Base-by-base conservation (phyloP, 2,113 vertebrate species). In the Taurulus bubalis region DNA sequence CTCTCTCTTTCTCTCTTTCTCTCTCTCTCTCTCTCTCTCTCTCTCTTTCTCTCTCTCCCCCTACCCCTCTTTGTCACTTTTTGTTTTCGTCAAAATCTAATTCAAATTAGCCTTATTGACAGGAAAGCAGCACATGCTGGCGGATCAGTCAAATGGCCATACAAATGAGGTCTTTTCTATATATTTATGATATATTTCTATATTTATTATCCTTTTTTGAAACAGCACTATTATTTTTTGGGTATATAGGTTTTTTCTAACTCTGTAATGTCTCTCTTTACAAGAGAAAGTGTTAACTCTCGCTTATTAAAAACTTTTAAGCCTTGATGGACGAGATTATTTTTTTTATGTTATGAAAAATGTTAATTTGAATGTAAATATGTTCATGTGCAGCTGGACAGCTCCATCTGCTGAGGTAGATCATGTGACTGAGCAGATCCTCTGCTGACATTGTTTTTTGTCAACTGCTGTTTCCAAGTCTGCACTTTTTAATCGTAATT, bases 91-190 rank as follows among this genome's bases (percentile, higher is more conserved):
- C 70, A 81, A 78, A 85, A 71, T 77, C 70, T 24, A 10, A 55
- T 55, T 66, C 16, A 74, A 77, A 87, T 42, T n/a, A 42, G 68
- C 56, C 64, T 81, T 75, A 80, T 34, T 84, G 79, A 82, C 9
- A 68, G 77, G 8, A 59, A 62, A 56, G 63, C 22, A 18, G n/a
- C 6, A 24, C n/a, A 5, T 42, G 79, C 59, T 82, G 49, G 60
- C 18, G 65, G 79, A 70, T 64, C 28, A 32, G 34, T 7, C 8
- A 4, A 36, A 14, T 42, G 8, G 24, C 20, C 1, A 9, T 36
- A 9, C 2, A 6, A n/a, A 36, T 34, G 15, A 6, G n/a, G 28
- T 15, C 30, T 53, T 36, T 36, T 67, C 30, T 12, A 22, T 32
- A 11, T 51, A 51, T 69, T n/a, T 14, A 59, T 70, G 10, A 51